Evolutionary conservation across 2,888 invertebrate species (phyloP).

Genomic region (Atherix ibis): DNA sequence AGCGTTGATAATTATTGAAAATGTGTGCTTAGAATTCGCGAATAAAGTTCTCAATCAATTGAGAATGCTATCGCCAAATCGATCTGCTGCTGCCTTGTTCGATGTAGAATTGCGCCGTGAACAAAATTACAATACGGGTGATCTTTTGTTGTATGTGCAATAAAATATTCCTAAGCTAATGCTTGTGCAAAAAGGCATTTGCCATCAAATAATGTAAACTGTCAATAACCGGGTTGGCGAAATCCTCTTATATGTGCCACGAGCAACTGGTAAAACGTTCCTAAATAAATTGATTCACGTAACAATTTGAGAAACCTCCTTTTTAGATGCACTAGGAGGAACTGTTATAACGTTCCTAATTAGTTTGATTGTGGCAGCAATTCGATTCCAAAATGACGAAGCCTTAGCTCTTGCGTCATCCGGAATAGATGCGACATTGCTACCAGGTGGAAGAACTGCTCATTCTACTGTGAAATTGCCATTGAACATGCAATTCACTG

Average conservation of each 20-base stretch:
- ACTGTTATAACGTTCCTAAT: no score
- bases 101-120: constrained; percentile 16
- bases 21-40: constrained; percentile 16
- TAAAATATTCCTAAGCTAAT: constrained; percentile 9
- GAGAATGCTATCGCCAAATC: constrained; percentile 17
- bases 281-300: constrained; percentile 9
- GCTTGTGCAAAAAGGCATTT: constrained; percentile 5
- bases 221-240: no score
- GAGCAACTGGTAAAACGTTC: constrained; percentile 10
- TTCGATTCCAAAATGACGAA: constrained; percentile 5
- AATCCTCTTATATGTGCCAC: constrained; percentile 9
- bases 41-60: no score
- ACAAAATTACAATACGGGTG: constrained; percentile 13
- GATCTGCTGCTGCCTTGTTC: constrained; percentile 13
- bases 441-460: constrained; percentile 15
- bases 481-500: constrained; percentile 14
- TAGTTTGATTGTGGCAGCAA: no score
- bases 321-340: no score
- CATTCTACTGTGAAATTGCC: constrained; percentile 12
- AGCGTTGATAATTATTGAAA: constrained; percentile 18
- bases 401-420: no score
- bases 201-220: constrained; percentile 4
- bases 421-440: constrained; percentile 14
- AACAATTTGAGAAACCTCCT: no score
- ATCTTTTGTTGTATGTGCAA: constrained; percentile 9